phyloP scores from a whole-genome alignment of 53 echinoderm and acorn worm genomes.

The Henricia sp. region DNA sequence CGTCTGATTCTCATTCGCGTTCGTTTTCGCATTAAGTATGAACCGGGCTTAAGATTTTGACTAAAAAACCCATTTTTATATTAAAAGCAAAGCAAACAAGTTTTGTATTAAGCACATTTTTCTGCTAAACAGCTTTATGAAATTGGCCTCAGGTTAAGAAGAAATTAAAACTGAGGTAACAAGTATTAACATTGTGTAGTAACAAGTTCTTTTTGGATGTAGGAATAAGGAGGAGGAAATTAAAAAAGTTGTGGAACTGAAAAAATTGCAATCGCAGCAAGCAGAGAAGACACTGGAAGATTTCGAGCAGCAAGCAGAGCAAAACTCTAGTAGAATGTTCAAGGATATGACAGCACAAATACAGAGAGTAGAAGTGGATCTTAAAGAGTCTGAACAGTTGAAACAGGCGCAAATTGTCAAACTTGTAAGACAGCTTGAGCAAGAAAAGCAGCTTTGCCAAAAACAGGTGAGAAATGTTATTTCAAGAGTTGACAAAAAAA shows the following conservation, averaged over 20 bases:
- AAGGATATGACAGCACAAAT: conserved; percentile 93
- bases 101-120: too few relatives aligned
- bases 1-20: too few relatives aligned
- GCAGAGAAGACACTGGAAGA: conserved; percentile 88
- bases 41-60: too few relatives aligned
- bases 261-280: conserved; percentile 73
- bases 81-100: too few relatives aligned
- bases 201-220: too few relatives aligned
- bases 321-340: conserved; percentile 90
- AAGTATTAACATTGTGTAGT: too few relatives aligned
- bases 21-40: too few relatives aligned
- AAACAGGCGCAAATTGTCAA: conserved; percentile 75
- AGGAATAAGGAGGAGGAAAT: conserved; percentile 83
- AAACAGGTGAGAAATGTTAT: conserved; percentile 78
- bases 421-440: conserved; percentile 69
- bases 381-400: conserved; percentile 73
- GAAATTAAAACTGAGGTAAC: too few relatives aligned
- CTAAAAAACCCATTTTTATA: too few relatives aligned
- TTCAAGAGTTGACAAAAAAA: too few relatives aligned
- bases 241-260: conserved; percentile 67
- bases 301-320: conserved; percentile 87
- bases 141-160: too few relatives aligned
- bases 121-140: too few relatives aligned
- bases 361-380: conserved; percentile 80
- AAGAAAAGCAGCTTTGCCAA: conserved; percentile 65